phyloP scores from a whole-genome alignment of 2,888 invertebrate genomes.

The Charanyca ferruginea region DNA sequence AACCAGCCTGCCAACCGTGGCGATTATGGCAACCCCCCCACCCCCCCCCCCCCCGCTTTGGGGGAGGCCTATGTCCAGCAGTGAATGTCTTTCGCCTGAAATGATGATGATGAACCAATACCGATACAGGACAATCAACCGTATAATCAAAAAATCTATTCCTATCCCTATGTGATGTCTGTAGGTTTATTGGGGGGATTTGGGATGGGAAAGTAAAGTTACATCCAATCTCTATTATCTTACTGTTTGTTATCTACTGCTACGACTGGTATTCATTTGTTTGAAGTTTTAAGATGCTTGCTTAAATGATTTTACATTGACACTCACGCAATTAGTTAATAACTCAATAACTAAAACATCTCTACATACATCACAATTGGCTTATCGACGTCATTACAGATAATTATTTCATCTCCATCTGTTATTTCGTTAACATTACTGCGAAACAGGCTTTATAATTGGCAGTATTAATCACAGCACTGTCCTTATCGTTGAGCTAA shows the following conservation, averaged over 20 bases:
- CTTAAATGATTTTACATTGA: neutral
- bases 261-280: neutral
- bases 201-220: neutral
- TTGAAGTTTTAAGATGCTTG: neutral
- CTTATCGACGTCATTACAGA: constrained; percentile 17
- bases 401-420: constrained; percentile 51
- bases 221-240: no score
- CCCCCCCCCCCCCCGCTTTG: no score
- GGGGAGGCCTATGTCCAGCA: no score
- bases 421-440: constrained; percentile 37
- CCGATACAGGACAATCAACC: neutral
- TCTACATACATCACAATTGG: constrained; percentile 11
- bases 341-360: neutral
- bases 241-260: neutral
- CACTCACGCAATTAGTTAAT: neutral
- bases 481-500: constrained; percentile 41
- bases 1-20: no score
- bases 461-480: constrained; percentile 52
- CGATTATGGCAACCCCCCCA: no score
- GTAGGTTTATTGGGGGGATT: neutral
- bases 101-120: no score
- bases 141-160: neutral
- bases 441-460: constrained; percentile 48
- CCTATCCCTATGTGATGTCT: neutral
- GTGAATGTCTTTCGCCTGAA: no score